Percentiles rank a stretch among this genome's conserved stretches.
Conservation (phyloP, 1,140 invertebrate species). For the Chionoecetes opilio region DNA sequence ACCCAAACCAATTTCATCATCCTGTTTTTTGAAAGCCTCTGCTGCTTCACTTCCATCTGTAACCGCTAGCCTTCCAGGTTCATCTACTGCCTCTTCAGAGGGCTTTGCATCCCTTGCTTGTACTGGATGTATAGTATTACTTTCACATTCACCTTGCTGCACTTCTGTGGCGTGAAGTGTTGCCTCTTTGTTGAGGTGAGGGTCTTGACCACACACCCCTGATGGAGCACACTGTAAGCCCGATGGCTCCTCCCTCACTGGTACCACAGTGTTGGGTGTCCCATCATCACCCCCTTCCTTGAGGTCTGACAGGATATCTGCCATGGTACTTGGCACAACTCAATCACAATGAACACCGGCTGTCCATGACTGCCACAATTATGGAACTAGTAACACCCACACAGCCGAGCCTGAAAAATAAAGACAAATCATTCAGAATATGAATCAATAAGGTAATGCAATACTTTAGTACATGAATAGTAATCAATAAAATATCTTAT, state of each 20-base stretch:
- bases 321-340: not conserved
- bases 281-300: not conserved
- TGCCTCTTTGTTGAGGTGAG: not conserved
- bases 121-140: not conserved
- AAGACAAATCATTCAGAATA: not conserved
- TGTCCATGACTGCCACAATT: not conserved
- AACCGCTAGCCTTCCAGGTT: not conserved
- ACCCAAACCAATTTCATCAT: not conserved
- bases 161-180: not conserved
- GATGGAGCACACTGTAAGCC: not conserved
- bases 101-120: not conserved
- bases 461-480: not conserved
- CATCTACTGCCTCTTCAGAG: not conserved
- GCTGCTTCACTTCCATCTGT: not conserved
- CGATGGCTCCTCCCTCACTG: not conserved
- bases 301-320: not conserved
- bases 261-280: not conserved
- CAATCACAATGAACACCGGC: constrained; percentile 13
- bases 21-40: not conserved
- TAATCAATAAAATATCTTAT: not conserved
- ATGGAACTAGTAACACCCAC: not conserved
- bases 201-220: not conserved
- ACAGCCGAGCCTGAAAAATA: not conserved
- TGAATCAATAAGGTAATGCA: not conserved
- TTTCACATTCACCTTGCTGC: not conserved